These are phyloP conservation scores for Mongoloraphidia duomilia DNA, from an alignment of 2,888 invertebrate species.

Conservation along the genomic window DNA sequence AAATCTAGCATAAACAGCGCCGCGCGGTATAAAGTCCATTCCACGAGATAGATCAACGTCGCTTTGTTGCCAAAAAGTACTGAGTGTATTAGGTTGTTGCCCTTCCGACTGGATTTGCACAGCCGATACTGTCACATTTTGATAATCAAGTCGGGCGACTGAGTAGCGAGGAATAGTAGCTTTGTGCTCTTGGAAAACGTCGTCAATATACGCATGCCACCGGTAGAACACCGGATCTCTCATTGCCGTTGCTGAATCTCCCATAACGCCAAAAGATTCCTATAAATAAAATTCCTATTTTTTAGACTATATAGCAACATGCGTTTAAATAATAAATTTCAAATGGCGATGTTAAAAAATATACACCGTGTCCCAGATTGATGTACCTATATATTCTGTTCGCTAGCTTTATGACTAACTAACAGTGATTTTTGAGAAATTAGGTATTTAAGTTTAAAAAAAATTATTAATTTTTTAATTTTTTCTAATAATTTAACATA, in stretches of 20 bases:
- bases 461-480: too few relatives aligned
- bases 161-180: slow-evolving; percentile 51
- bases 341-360: too few relatives aligned
- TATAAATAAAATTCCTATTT: too few relatives aligned
- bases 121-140: slow-evolving; percentile 44
- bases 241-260: slow-evolving; percentile 74
- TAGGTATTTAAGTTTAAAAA: too few relatives aligned
- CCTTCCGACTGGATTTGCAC: slow-evolving; percentile 37
- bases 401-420: too few relatives aligned
- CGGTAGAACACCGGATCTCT: slow-evolving; percentile 76
- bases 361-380: too few relatives aligned
- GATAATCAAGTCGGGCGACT: slow-evolving; percentile 40
- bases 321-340: neutral
- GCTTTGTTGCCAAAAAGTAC: slow-evolving; percentile 68
- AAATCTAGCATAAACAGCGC: slow-evolving; percentile 55
- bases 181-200: slow-evolving; percentile 64
- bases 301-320: too few relatives aligned
- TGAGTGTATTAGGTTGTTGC: slow-evolving; percentile 38
- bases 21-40: slow-evolving; percentile 67
- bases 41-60: slow-evolving; percentile 65
- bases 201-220: slow-evolving; percentile 69
- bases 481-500: too few relatives aligned
- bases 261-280: slow-evolving; percentile 72
- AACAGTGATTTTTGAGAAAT: too few relatives aligned
- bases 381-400: too few relatives aligned